Base-by-base conservation (phyloP, 2,113 vertebrate genomes). In the Hemicordylus capensis region DNA sequence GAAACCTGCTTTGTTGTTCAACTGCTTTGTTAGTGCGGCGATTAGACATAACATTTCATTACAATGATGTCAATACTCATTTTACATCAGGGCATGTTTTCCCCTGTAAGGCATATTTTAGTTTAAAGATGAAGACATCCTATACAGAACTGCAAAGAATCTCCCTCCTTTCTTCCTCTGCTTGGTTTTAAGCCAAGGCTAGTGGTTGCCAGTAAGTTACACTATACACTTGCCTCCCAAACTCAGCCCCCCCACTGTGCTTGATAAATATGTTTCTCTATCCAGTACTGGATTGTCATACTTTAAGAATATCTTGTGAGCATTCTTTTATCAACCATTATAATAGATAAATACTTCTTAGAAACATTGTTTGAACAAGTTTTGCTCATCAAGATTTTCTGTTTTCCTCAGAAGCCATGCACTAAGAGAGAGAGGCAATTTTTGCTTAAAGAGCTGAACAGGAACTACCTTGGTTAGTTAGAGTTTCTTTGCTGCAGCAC, bases 351-450 rank as follows among this genome's bases (percentile, higher is more conserved):
- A 91, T 77, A 87, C 86, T 88, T 90, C 64, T 59, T 93, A 79
- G 86, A 72, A 91, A 91, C 83, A 86, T 51, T 66, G 87, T 51
- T 28, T 1, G 6, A 64, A 12, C 80, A 46, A 85, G 66, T 58
- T 85, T 77, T 77, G 28, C 3, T 28, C 28, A 20, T 48, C 72
- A 78, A 84, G 63, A 1, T 11, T 74, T 84, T 86, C 78, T 82
- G 78, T 91, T 85, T 85, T 92, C 89, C 66, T 81, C 88, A 87
- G 85, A 92, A 92, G 89, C 82, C 78, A 34, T 73, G 67, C 86
- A 85, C 86, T 80, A 74, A 80, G 90, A 90, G 88, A 84, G 91
- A 95, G 91, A 82, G 90, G 82, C 91, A 94, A 94, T 93, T 95
- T 90, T 86, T 90, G 48, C 79, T 87, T 90, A 20, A 76, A 89